These are phyloP conservation scores for Chloroclystis v-ata DNA, from an alignment of 2,888 invertebrate genomes.

Conservation along the genomic window DNA sequence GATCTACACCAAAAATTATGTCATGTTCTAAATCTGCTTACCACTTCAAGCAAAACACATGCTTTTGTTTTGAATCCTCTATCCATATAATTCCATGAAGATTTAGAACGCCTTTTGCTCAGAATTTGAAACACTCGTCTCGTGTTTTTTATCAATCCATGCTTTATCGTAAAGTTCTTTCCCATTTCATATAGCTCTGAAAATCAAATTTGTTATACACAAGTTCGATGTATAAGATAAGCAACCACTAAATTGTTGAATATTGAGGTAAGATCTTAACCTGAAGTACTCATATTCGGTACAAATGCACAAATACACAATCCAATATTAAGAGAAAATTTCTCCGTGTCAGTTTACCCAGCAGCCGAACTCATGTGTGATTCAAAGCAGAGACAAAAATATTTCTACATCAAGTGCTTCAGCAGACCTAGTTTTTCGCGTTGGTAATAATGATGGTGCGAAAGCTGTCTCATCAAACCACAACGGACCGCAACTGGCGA, in stretches of 20 bases:
- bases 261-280: background rate
- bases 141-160: too few species aligned
- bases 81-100: too few species aligned
- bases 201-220: background rate
- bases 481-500: conserved; percentile 16
- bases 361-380: conserved; percentile 5
- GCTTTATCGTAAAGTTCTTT: background rate
- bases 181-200: conserved; percentile 4
- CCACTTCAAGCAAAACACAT: too few species aligned
- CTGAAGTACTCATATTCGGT: conserved; percentile 1
- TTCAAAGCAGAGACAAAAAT: conserved; percentile 15
- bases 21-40: too few species aligned
- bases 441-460: conserved; percentile 11
- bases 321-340: conserved; percentile 6
- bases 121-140: background rate
- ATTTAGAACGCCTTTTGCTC: too few species aligned
- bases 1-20: too few species aligned
- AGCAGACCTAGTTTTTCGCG: conserved; percentile 16
- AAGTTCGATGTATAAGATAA: background rate
- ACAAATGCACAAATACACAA: conserved; percentile 4
- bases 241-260: background rate
- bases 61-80: too few species aligned
- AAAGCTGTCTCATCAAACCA: conserved; percentile 8
- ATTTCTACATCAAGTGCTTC: conserved; percentile 12
- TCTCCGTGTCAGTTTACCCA: conserved; percentile 7